Conservation (phyloP, 2,113 vertebrate genomes). For the Pterocles gutturalis region DNA sequence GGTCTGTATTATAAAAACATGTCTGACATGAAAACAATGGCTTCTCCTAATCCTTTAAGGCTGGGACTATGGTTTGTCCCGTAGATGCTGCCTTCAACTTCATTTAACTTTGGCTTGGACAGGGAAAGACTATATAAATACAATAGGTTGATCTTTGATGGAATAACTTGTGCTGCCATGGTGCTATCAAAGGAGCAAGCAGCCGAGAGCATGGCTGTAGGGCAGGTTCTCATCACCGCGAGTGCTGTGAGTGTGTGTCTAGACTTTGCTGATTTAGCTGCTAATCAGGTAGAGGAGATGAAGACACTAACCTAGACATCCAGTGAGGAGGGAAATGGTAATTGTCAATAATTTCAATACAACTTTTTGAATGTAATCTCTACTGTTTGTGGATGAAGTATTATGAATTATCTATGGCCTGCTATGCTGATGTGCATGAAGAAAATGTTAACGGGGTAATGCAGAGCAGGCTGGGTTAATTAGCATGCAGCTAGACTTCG, state of each 20-base stretch:
- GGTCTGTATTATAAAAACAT: conserved; percentile 47
- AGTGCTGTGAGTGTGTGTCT: neutral
- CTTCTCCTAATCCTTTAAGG: neutral
- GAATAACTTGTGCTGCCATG: neutral
- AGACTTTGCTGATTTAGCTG: neutral
- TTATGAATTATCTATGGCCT: neutral
- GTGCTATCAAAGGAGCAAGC: neutral
- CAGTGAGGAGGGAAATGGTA: neutral
- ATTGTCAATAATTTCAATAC: rapidly evolving
- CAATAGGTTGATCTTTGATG: neutral
- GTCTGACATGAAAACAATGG: conserved; percentile 28
- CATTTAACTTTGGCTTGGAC: neutral
- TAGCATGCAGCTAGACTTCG: neutral
- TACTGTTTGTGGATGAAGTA: neutral
- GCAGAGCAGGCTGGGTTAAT: neutral
- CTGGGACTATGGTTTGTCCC: neutral
- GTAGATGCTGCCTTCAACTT: neutral
- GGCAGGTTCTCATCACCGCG: neutral
- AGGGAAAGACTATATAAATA: neutral
- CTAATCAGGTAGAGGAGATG: neutral
- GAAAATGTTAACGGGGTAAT: neutral
- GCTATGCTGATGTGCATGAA: neutral
- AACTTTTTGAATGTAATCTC: neutral
- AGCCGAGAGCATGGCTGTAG: neutral
- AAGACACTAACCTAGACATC: neutral